Conservation (phyloP, 1,140 invertebrate genomes). For the Bicyclus anynana region DNA sequence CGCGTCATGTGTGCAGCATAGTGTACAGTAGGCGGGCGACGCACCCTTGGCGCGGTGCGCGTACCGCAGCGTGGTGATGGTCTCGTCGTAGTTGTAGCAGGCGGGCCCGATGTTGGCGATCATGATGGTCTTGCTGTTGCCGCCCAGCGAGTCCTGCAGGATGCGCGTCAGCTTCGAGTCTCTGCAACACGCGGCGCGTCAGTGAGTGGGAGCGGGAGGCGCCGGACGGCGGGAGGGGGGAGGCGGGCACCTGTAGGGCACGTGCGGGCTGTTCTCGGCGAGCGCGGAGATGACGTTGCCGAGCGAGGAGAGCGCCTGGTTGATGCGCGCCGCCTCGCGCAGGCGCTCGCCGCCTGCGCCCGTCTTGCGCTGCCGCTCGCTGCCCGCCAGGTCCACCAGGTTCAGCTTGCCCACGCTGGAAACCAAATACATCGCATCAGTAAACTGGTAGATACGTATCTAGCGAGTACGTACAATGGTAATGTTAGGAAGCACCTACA, state of each 20-base stretch:
- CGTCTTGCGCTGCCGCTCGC: conserved; percentile 95
- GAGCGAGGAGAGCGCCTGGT: conserved; percentile 94
- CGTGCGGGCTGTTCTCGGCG: conserved; percentile 91
- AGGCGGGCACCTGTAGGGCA: conserved; percentile 84
- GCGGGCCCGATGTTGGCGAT: conserved; percentile 98
- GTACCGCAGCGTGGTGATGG: conserved; percentile 93
- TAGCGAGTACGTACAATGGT: too few species aligned
- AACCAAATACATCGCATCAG: neutral
- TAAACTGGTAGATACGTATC: too few species aligned
- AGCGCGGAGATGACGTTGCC: conserved; percentile 96
- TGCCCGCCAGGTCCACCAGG: conserved; percentile 87
- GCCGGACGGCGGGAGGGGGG: too few species aligned
- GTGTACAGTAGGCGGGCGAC: neutral
- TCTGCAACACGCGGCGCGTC: conserved; percentile 59
- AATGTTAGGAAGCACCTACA: too few species aligned
- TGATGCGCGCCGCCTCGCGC: conserved; percentile 97
- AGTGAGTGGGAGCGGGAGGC: neutral
- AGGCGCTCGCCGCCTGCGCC: conserved; percentile 92
- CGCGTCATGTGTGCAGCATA: neutral
- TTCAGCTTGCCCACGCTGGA: conserved; percentile 85
- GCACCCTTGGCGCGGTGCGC: conserved; percentile 93
- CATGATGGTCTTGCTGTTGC: conserved; percentile 98
- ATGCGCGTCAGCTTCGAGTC: conserved; percentile 96
- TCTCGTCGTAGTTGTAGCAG: conserved; percentile 97
- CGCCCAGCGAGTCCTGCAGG: conserved; percentile 95